Evolutionary conservation across 2,113 vertebrate species (phyloP), one percentile per base, ranked within the genome.

Genomic region (Struthidea cinerea): DNA sequence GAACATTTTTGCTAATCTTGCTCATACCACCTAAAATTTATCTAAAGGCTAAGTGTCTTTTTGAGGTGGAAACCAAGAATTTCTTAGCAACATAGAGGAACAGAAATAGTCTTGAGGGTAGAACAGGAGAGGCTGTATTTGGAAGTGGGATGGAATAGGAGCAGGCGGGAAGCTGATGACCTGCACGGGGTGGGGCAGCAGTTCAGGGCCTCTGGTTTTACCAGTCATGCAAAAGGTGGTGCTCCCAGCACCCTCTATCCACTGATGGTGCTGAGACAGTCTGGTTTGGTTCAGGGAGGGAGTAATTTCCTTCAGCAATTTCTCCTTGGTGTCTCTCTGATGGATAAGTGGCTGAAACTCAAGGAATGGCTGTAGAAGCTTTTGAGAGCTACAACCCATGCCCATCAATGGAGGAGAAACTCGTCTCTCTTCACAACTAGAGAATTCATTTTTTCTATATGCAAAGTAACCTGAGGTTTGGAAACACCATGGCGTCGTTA

Each of bases 351-450:
- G 35, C 30, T 61, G 33, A 44, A 69, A 61, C 30, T 10, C 11
- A 53, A 28, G 19, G 10, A 33, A 23, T 44, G 23, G 14, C 6
- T 13, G 16, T n/a, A 23, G 35, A 39, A 52, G 27, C 8, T 37
- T 69, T 76, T 37, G 44, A 57, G 35, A 41, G 26, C 39, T 61
- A 21, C 28, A 80, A 59, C 41, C 8, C 22, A 11, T 12, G 4
- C 17, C 1, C 0, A 0, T 39, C 59, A 63, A 3, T 14, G 41
- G 42, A 81, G 16, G 20, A 61, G 8, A 41, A 52, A 65, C 30
- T 65, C 2, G 5, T 61, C 21, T 50, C 6, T 39, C 13, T 56
- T 71, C 28, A 18, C 18, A 55, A 8, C 16, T 27, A 33, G 5
- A 11, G 11, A 57, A 26, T 39, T 56, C 7, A 4, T 4, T 63